Percentiles rank a stretch among this genome's conserved stretches.
phyloP scores from a whole-genome alignment of 2,113 vertebrate species.

The Stigmatopora nigra region DNA sequence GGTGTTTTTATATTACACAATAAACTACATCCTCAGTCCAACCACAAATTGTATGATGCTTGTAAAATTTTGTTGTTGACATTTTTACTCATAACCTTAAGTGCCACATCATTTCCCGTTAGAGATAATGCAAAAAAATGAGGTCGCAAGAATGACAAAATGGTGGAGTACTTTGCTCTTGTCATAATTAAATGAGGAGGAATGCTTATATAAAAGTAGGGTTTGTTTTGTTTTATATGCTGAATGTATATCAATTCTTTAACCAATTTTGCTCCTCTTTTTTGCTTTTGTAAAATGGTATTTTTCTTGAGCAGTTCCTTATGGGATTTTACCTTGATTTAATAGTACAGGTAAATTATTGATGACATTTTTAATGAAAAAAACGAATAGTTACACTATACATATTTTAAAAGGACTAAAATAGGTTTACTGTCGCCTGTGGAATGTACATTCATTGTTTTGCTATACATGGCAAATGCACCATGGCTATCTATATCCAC shows the following conservation, averaged over 20 bases:
- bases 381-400: too few relatives aligned
- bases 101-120: background rate
- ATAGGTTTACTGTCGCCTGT: conserved; percentile 24
- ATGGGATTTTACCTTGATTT: background rate
- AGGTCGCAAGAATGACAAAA: background rate
- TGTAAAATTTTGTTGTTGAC: background rate
- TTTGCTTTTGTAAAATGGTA: too few relatives aligned
- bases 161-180: background rate
- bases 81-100: background rate
- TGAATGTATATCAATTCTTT: background rate
- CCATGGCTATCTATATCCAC: conserved; percentile 43
- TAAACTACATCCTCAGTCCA: background rate
- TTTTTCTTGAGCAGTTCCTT: too few relatives aligned
- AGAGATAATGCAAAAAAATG: background rate
- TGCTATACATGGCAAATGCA: conserved; percentile 54
- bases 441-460: conserved; percentile 44
- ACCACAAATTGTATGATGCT: background rate
- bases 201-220: background rate
- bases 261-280: conserved; percentile 6
- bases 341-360: background rate
- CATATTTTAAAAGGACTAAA: too few relatives aligned
- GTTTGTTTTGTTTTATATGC: too few relatives aligned
- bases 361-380: too few relatives aligned
- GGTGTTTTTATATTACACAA: conserved; percentile 14
- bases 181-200: background rate